These are phyloP conservation scores for Serilophus lunatus DNA, from an alignment of 2,113 vertebrate species.

Conservation along the genomic window DNA sequence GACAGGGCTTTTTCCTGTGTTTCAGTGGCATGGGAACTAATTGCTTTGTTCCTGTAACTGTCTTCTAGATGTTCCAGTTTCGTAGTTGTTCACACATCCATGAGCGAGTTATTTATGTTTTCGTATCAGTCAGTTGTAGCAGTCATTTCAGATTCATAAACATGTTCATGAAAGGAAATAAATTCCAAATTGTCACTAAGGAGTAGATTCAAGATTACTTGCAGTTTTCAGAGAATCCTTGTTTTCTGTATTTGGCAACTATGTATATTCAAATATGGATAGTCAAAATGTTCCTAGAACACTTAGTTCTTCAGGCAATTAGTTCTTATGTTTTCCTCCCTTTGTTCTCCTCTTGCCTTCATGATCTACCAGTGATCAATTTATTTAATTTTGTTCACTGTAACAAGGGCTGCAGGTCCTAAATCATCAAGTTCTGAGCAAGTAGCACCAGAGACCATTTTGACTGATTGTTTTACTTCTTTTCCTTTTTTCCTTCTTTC, in stretches of 20 bases:
- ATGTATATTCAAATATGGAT: too few relatives aligned
- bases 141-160: neutral
- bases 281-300: neutral
- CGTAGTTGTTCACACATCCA: neutral
- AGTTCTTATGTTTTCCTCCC: fast-evolving
- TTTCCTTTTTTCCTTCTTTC: neutral
- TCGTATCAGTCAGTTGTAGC: neutral
- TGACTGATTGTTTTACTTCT: neutral
- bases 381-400: neutral
- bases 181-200: neutral
- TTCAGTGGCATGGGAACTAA: neutral
- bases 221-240: neutral
- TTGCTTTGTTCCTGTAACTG: neutral
- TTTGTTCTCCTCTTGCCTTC: neutral
- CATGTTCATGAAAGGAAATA: neutral
- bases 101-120: neutral
- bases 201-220: neutral
- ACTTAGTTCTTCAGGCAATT: neutral
- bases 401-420: neutral
- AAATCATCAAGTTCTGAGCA: neutral
- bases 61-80: neutral
- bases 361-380: neutral
- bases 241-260: neutral
- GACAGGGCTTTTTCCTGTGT: neutral
- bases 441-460: neutral